Base-by-base conservation (phyloP, 2,888 invertebrate species). In the Chloromyia formosa region DNA sequence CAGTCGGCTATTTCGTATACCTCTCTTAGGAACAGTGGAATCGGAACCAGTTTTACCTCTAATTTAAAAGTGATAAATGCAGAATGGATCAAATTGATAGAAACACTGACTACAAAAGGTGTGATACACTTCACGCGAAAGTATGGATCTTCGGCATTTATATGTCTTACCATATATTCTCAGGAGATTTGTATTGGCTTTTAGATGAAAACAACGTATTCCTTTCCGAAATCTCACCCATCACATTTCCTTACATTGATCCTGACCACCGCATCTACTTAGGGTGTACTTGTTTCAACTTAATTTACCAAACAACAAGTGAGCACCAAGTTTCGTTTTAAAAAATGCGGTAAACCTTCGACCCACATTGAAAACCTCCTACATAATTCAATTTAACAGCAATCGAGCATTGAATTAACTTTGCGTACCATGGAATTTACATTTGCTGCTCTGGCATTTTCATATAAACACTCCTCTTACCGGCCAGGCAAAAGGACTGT, bases 311-410 rank as follows among this genome's bases (percentile, higher is more conserved):
- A 71, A 61, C 75, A 49, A 73, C 73, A 68, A 75, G 62, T 60
- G 68, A 75, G 64, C 68, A 75, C 16, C 22, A n/a, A n/a, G 7
- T 35, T 75, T 74, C 27, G 60, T 68, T 35, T 35, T 73, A 53
- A 73, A 45, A 68, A n/a, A 27, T 73, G 75, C 58, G 73, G 75
- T 53, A 27, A 58, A 75, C 75, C 66, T 35, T 60, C 73, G 73
- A 71, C 60, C 73, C 73, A 73, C 68, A 73, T 75, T 74, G 53
- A 49, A 40, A 75, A 60, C 62, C 69, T 68, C 42, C 61, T 75
- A 74, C 74, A 75, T 75, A 75, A 75, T 75, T 75, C 64, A 75
- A 75, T 75, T 75, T 75, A 71, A 18, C 56, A 40, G 71, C 71
- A 56, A 71, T 71, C 58, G 20, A 58, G 58, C 40, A 40, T 71